Conservation (phyloP, 2,888 invertebrate genomes). For the Eristalis intricaria region DNA sequence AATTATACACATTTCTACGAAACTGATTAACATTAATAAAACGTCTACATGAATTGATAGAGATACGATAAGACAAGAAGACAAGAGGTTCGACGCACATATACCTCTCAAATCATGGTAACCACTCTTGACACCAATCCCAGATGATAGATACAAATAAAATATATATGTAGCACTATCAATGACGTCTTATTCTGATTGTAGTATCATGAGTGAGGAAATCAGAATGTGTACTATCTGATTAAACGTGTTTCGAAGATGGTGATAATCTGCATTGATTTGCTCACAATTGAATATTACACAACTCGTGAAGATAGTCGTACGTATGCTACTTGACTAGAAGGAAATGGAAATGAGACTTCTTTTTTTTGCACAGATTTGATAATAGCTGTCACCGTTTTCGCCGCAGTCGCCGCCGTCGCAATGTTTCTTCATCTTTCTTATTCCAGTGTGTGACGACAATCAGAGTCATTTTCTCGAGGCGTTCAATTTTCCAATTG, state of each 20-base stretch:
- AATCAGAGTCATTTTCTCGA: conserved; percentile 70
- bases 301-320: not conserved
- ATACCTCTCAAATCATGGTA: not conserved
- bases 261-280: conserved; percentile 49
- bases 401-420: not conserved
- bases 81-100: conserved; percentile 1
- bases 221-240: conserved; percentile 8
- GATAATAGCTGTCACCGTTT: conserved; percentile 50
- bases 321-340: conserved; percentile 8
- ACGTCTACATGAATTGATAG: conserved; percentile 3
- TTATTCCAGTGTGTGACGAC: conserved; percentile 52
- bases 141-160: conserved; percentile 12
- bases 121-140: conserved; percentile 26
- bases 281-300: not conserved
- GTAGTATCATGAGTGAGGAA: conserved; percentile 7
- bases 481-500: conserved; percentile 72
- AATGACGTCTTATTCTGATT: conserved; percentile 27
- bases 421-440: conserved; percentile 23
- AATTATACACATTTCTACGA: conserved; percentile 11
- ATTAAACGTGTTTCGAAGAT: conserved; percentile 43
- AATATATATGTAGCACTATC: not conserved
- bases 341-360: conserved; percentile 40
- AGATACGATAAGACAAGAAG: conserved; percentile 22
- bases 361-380: conserved; percentile 54
- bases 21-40: conserved; percentile 29